A percentile compares a stretch with the other conserved stretches of the same genome.
Conservation (phyloP, 1,140 invertebrate genomes). For the Ectropis grisescens region DNA sequence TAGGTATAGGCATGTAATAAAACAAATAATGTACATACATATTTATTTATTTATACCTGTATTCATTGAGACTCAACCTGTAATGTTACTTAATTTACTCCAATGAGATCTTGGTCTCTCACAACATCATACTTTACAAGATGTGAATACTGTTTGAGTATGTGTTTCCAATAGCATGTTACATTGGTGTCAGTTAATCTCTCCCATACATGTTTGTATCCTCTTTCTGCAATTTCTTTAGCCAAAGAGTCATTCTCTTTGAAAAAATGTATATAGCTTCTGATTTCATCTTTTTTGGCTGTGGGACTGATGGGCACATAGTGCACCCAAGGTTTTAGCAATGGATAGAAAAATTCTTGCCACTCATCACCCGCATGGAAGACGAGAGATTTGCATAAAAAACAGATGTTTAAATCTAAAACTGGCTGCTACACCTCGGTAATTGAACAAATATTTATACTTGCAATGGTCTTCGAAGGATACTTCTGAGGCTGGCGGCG, state of each 20-base stretch:
- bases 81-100: too few species aligned
- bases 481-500: conserved; percentile 88
- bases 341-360: conserved; percentile 95
- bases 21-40: too few species aligned
- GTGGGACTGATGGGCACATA: conserved; percentile 89
- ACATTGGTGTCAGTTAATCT: conserved; percentile 89
- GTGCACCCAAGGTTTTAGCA: conserved; percentile 95
- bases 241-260: conserved; percentile 82
- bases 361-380: conserved; percentile 96
- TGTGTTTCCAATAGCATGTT: conserved; percentile 88
- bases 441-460: conserved; percentile 97
- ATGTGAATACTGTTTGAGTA: conserved; percentile 84
- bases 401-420: conserved; percentile 98
- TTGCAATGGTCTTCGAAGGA: conserved; percentile 93
- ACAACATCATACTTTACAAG: conserved; percentile 80
- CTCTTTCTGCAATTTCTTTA: conserved; percentile 85
- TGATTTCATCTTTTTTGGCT: conserved; percentile 77
- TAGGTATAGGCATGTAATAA: too few species aligned
- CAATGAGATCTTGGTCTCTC: conserved; percentile 72
- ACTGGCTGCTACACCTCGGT: conserved; percentile 95
- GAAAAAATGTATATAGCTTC: conserved; percentile 83
- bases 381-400: conserved; percentile 92
- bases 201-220: conserved; percentile 86
- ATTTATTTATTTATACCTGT: too few species aligned
- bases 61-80: too few species aligned